A percentile compares a stretch with the other conserved stretches of the same genome.
Evolutionary conservation across 2,797 vertebrate species (phyloP).

Genomic region (Xiphorhynchus erythropygius): DNA sequence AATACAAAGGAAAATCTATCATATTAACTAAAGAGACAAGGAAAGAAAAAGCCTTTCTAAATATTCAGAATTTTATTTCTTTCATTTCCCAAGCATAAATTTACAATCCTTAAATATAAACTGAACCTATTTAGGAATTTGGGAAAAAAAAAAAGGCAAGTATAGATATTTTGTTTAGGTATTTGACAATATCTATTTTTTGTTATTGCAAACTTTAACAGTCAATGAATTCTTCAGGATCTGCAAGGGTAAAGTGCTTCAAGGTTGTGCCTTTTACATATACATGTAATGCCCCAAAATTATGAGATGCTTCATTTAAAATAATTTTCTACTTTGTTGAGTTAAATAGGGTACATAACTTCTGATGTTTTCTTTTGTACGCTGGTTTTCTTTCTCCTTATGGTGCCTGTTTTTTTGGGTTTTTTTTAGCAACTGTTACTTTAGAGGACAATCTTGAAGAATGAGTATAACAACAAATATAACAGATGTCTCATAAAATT

Average conservation of each 20-base stretch:
- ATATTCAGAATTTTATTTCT: neutral
- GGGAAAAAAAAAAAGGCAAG: fast-evolving
- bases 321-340: neutral
- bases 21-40: neutral
- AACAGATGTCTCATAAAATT: constrained; percentile 79
- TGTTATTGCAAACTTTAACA: neutral
- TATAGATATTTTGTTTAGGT: neutral
- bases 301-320: neutral
- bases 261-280: neutral
- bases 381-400: neutral
- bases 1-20: fast-evolving
- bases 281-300: neutral
- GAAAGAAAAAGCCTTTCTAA: fast-evolving
- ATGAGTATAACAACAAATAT: constrained; percentile 71
- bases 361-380: neutral
- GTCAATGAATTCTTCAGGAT: neutral
- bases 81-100: neutral
- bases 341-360: neutral
- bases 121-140: neutral
- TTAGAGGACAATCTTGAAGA: constrained; percentile 70
- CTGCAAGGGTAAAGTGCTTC: neutral
- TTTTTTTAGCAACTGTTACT: constrained; percentile 59
- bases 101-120: neutral
- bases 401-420: neutral
- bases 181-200: neutral